Evolutionary conservation across 2,113 vertebrate genomes (phyloP).

Genomic region (Raja brachyura): DNA sequence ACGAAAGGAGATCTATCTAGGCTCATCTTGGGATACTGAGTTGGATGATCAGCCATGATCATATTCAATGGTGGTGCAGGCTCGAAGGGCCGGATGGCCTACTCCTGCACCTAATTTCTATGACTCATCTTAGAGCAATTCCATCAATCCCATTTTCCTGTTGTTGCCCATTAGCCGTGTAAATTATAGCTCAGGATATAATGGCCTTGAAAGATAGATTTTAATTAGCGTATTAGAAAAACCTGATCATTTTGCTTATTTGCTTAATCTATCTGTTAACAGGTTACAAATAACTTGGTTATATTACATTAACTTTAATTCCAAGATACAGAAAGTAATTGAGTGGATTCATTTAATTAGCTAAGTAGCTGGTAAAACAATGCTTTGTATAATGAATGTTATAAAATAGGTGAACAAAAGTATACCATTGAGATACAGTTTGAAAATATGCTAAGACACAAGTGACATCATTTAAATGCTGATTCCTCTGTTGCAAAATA

Average conservation of each 20-base stretch:
- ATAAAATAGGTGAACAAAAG: neutral
- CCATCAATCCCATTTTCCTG: too few species aligned
- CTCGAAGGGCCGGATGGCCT: too few species aligned
- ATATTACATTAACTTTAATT: neutral
- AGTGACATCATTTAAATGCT: neutral
- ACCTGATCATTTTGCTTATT: neutral
- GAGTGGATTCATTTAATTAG: neutral
- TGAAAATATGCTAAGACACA: neutral
- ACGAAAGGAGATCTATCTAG: too few species aligned
- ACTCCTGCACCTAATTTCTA: too few species aligned
- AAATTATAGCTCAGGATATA: too few species aligned
- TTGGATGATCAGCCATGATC: too few species aligned
- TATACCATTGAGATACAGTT: neutral
- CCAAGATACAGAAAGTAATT: neutral
- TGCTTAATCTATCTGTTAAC: neutral
- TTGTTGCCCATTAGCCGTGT: too few species aligned
- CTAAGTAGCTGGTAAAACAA: neutral
- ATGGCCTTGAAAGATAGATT: neutral
- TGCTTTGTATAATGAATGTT: neutral
- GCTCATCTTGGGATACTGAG: too few species aligned
- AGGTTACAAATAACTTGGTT: neutral
- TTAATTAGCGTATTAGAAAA: neutral
- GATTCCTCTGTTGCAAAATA: neutral
- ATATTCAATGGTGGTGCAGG: too few species aligned
- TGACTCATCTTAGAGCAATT: too few species aligned